Conservation (phyloP, 2,888 invertebrate genomes). For the Lasioglossum oenotherae region DNA sequence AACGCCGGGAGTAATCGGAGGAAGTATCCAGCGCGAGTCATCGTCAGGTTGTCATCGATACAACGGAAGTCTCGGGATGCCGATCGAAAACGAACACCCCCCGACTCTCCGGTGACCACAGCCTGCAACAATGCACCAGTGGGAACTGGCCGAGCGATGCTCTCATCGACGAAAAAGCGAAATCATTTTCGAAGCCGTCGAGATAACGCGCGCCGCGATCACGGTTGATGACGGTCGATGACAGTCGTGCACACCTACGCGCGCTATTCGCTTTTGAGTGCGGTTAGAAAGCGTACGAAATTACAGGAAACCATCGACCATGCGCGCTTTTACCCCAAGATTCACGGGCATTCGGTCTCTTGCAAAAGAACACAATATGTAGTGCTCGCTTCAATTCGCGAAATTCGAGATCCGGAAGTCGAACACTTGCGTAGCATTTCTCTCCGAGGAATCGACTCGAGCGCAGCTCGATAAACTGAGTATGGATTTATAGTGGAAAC, state of each 20-base stretch:
- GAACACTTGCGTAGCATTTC: not conserved
- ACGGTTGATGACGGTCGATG: conserved; percentile 35
- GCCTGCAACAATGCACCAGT: conserved; percentile 5
- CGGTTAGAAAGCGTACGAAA: conserved; percentile 79
- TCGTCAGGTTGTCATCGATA: conserved; percentile 29
- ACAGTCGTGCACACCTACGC: conserved; percentile 29
- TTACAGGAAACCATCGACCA: conserved; percentile 70
- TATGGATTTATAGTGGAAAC: no score
- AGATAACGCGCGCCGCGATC: conserved; percentile 8
- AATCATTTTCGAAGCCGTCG: conserved; percentile 16
- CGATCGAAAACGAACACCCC: conserved; percentile 28
- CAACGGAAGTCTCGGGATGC: conserved; percentile 28
- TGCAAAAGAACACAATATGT: conserved; percentile 10
- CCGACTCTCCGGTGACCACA: conserved; percentile 1
- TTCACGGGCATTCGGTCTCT: conserved; percentile 23
- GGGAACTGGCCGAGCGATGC: conserved; percentile 15
- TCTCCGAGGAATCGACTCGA: not conserved
- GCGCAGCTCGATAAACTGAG: not conserved
- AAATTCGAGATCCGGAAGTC: not conserved
- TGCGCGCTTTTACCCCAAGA: conserved; percentile 51
- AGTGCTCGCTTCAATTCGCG: not conserved
- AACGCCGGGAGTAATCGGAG: not conserved
- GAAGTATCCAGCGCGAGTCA: conserved; percentile 24
- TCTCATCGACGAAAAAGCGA: conserved; percentile 24
- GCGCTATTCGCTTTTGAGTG: conserved; percentile 51